Evolutionary conservation across 2,797 vertebrate genomes (phyloP).

Genomic region (Gobionotothen gibberifrons): DNA sequence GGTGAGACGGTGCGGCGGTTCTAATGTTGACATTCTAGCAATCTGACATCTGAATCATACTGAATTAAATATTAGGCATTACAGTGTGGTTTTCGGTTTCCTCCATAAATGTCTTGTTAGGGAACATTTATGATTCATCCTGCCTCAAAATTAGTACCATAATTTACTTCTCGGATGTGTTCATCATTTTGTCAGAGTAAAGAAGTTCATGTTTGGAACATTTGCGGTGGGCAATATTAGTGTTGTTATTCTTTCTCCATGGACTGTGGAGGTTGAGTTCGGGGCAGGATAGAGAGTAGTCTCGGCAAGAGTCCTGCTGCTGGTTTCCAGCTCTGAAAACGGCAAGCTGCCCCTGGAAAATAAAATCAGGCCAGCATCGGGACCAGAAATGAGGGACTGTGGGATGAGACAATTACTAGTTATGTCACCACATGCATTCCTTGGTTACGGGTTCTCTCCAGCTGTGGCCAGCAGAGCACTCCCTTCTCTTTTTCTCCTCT

Average conservation of each 20-base stretch:
- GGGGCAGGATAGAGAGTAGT: constrained; percentile 56
- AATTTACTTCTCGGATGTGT: constrained; percentile 67
- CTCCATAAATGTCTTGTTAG: constrained; percentile 62
- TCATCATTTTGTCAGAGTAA: constrained; percentile 62
- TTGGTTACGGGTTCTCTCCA: constrained; percentile 79
- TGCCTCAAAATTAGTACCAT: constrained; percentile 64
- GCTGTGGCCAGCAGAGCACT: constrained; percentile 71
- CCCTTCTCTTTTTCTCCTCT: constrained; percentile 59
- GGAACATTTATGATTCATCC: constrained; percentile 73
- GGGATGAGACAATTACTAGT: constrained; percentile 84
- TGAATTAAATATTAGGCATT: constrained; percentile 48
- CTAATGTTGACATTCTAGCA: constrained; percentile 45
- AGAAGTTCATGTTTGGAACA: constrained; percentile 69
- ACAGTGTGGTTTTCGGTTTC: constrained; percentile 67
- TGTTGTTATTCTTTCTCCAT: constrained; percentile 71
- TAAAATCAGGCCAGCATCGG: constrained; percentile 64
- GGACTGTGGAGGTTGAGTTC: constrained; percentile 63
- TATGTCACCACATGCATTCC: constrained; percentile 83
- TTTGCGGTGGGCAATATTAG: constrained; percentile 73
- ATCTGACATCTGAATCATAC: constrained; percentile 51
- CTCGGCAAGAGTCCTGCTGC: constrained; percentile 50
- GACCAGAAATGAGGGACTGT: constrained; percentile 75
- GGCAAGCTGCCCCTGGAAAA: constrained; percentile 69
- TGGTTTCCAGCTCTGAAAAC: constrained; percentile 73
- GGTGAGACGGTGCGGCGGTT: constrained; percentile 48